Conservation (phyloP, 2,113 vertebrate species). For the Ammospiza nelsoni region DNA sequence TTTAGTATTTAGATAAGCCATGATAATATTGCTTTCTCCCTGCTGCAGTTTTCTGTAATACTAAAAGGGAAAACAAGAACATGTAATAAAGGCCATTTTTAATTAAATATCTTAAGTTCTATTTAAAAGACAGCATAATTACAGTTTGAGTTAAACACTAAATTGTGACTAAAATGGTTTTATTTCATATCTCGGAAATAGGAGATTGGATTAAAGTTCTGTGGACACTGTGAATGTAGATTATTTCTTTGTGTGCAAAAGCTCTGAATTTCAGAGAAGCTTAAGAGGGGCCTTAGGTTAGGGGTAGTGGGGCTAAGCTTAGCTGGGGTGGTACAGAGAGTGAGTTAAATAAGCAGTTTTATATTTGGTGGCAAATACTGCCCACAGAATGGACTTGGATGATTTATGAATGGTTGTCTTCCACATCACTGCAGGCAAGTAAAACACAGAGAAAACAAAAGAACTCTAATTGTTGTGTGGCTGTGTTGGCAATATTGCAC, state of each 20-base stretch:
- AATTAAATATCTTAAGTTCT: not conserved
- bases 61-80: not conserved
- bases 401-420: not conserved
- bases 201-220: not conserved
- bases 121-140: not conserved
- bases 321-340: not conserved
- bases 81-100: not conserved
- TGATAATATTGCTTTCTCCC: not conserved
- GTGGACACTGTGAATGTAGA: not conserved
- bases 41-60: not conserved
- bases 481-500: not conserved
- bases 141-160: not conserved
- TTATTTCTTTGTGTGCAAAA: not conserved
- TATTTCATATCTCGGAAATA: not conserved
- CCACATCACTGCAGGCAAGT: not conserved
- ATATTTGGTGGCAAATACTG: not conserved
- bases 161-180: not conserved
- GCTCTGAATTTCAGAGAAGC: not conserved
- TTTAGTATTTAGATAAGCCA: not conserved
- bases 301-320: too few species aligned
- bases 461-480: not conserved
- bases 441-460: not conserved
- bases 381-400: not conserved
- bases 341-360: not conserved
- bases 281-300: not conserved